Conservation (phyloP, 2,888 invertebrate species). For the Epicampocera succincta region DNA sequence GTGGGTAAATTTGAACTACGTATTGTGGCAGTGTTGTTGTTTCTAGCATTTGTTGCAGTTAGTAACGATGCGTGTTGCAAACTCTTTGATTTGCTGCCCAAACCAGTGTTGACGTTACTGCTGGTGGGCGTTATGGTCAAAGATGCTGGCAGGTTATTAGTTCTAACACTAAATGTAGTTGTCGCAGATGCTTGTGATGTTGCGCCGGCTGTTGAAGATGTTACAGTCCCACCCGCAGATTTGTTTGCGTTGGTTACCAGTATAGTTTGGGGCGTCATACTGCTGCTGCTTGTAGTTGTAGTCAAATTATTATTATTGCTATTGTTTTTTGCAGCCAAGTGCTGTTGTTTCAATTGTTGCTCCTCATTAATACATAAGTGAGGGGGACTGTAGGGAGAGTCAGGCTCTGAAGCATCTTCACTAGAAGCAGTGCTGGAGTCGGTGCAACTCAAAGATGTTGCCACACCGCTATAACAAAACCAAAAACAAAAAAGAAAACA, state of each 20-base stretch:
- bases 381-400: slow-evolving; percentile 87
- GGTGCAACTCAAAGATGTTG: slow-evolving; percentile 87
- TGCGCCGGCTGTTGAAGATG: slow-evolving; percentile 60
- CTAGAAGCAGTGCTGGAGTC: slow-evolving; percentile 86
- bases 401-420: slow-evolving; percentile 91
- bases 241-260: slow-evolving; percentile 70
- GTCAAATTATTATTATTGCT: slow-evolving; percentile 74
- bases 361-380: slow-evolving; percentile 83
- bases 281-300: slow-evolving; percentile 55
- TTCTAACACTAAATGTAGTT: slow-evolving; percentile 61
- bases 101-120: slow-evolving; percentile 58
- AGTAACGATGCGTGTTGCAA: slow-evolving; percentile 13
- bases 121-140: slow-evolving; percentile 68
- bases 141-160: slow-evolving; percentile 64
- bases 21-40: slow-evolving; percentile 70
- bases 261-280: slow-evolving; percentile 81
- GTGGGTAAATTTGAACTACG: slow-evolving; percentile 74
- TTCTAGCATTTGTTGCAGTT: slow-evolving; percentile 69
- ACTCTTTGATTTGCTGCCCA: slow-evolving; percentile 50
- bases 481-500: slow-evolving; percentile 35
- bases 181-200: slow-evolving; percentile 36
- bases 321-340: slow-evolving; percentile 54
- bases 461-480: slow-evolving; percentile 87
- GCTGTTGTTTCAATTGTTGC: slow-evolving; percentile 64
- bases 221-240: slow-evolving; percentile 76